Conservation (phyloP, 2,113 vertebrate species). For the Albula goreensis region DNA sequence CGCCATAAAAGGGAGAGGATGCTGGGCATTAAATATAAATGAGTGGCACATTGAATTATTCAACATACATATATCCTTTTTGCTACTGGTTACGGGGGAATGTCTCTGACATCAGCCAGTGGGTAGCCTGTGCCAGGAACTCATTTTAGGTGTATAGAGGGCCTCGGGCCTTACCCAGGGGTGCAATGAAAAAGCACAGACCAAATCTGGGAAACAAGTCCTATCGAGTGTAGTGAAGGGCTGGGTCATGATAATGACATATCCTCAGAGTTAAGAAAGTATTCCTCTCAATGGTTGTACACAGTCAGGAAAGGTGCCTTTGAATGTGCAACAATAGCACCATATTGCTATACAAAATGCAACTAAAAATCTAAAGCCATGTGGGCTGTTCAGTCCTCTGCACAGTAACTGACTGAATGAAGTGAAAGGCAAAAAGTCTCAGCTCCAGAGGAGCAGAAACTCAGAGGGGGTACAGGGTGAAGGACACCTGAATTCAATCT, state of each 20-base stretch:
- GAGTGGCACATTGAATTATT: conserved; percentile 70
- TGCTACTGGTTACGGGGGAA: background rate
- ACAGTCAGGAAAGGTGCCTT: background rate
- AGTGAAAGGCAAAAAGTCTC: background rate
- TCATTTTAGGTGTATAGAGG: background rate
- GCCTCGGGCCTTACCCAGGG: background rate
- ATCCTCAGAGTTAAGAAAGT: background rate
- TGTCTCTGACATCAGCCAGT: background rate
- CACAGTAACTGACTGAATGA: background rate
- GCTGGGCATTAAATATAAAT: conserved; percentile 72
- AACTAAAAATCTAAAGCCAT: background rate
- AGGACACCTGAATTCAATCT: background rate
- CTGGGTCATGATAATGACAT: background rate
- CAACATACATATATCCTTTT: conserved; percentile 66
- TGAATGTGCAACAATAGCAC: background rate
- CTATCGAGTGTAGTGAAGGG: background rate
- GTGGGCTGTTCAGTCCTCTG: background rate
- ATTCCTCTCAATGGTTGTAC: background rate
- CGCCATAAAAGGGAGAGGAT: conserved; percentile 63
- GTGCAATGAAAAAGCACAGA: background rate
- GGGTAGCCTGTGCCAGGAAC: background rate
- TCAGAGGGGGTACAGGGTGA: background rate
- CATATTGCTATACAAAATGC: background rate
- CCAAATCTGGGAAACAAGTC: background rate
- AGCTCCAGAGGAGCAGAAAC: background rate